Base-by-base conservation (phyloP, 2,113 vertebrate species). In the Megaceryle torquata region DNA sequence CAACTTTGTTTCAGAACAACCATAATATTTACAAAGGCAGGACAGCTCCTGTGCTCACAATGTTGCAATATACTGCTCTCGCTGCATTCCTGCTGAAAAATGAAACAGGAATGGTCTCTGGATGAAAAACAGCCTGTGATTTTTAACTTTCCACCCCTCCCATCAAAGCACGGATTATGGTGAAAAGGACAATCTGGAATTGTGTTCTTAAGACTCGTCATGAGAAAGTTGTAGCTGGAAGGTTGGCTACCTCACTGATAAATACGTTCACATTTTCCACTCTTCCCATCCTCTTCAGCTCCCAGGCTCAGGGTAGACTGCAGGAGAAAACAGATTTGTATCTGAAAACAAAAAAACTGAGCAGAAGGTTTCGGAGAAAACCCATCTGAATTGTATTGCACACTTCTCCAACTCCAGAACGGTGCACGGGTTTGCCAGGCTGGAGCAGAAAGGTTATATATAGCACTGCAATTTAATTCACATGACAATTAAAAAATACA, bases 401-500 rank as follows among this genome's bases (percentile, higher is more conserved):
- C 15, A 2, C 25, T 59, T 92, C n/a, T 39, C 51, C 16, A 33
- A 37, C 26, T 72, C 60, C 22, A n/a, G 59, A 31, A 48, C 68
- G 37, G 48, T 46, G 56, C 68, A 26, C 53, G 41, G 26, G 75
- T 78, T 88, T 95, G 60, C 57, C 67, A 33, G 13, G 57, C 70
- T 41, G 28, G 57, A 92, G 54, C 61, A 79, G 75, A 89, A 79
- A 83, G 31, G 39, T 89, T 95, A 94, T 88, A 95, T 91, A 93
- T 93, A 94, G 72, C 22, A n/a, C 21, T 50, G 53, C 80, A 89
- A 53, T 94, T 75, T 84, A 89, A 84, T 87, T 85, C 93, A 84
- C 65, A 9, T 35, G 88, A 82, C 81, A 95, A 76, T 92, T 96
- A 93, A 89, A 95, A 96, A 86, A 74, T 94, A 91, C 51, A 80